Conservation (phyloP, 2,113 vertebrate species). For the Eubucco bourcierii region DNA sequence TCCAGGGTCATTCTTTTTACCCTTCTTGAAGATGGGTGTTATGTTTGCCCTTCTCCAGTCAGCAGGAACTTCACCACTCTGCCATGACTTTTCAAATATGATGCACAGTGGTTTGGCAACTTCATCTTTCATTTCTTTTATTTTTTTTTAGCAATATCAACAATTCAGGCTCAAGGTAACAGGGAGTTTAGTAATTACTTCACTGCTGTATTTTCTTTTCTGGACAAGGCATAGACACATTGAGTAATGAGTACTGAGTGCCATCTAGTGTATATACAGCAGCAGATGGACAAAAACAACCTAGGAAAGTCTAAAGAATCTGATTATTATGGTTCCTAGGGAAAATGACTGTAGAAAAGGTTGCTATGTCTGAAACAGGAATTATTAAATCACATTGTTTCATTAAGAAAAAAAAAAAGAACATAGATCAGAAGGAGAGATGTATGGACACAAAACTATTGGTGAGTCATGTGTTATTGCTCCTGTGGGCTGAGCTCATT, state of each 20-base stretch:
- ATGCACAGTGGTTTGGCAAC: too few species aligned
- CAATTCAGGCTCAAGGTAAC: not conserved
- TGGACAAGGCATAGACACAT: accelerated
- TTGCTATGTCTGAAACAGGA: not conserved
- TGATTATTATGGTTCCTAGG: not conserved
- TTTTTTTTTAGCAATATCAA: not conserved
- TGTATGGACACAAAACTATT: not conserved
- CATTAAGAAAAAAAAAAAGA: not conserved
- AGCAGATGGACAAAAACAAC: not conserved
- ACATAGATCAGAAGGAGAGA: not conserved
- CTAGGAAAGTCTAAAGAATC: not conserved
- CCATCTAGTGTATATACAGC: not conserved
- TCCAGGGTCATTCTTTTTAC: too few species aligned
- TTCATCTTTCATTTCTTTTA: too few species aligned
- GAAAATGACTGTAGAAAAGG: not conserved
- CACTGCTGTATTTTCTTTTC: not conserved
- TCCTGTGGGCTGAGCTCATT: not conserved
- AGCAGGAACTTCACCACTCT: too few species aligned
- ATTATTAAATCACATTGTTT: not conserved
- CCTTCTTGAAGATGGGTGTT: too few species aligned
- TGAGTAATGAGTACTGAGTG: not conserved
- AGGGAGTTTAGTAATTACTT: not conserved
- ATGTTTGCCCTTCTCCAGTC: too few species aligned
- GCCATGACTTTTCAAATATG: too few species aligned
- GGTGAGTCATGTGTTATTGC: not conserved